Base-by-base conservation (phyloP, 2,888 invertebrate species). In the Patella pellucida region DNA sequence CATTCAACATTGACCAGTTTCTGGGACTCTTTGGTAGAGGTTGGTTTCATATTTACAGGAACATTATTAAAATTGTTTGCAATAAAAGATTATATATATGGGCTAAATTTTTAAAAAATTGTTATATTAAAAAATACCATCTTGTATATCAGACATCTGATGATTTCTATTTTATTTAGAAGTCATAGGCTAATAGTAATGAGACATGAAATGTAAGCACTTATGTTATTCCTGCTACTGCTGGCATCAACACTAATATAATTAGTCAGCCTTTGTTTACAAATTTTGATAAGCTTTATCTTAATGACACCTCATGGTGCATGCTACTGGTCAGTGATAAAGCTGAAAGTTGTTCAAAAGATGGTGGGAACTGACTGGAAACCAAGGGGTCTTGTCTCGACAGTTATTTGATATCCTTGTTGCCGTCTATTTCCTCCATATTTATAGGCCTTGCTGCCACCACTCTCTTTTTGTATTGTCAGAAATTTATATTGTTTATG, bases 191-290 rank as follows among this genome's bases (percentile, higher is more conserved):
- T 41, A 41, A 41, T 41, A 41, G 7, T 41, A 41, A 41, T 41
- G 4, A 41, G 41, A 41, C 9, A 41, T 62, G 23, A 23, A 62
- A 62, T 62, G 23, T 62, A 62, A 62, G 23, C 19, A 19, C 23
- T 23, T 12, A 19, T 62, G 19, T 62, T 62, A 62, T 62, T 62
- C 62, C 23, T 62, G 19, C 62, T 62, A n/a, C 62, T 23, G 19
- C 62, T 62, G 62, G 62, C 62, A 62, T 23, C 62, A 62, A 19
- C 62, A 62, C 62, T 62, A 19, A 62, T 23, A 62, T 62, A 62
- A 73, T 73, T 73, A 68, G 68, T 68, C 68, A 73, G 68, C 52
- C 68, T 68, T 73, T 73, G 73, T 73, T 73, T 73, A 73, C 52
- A 23, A 50, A 73, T 51, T 50, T 68, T 73, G 73, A 73, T 73